Evolutionary conservation across 1,140 invertebrate genomes (phyloP).

Genomic region (Octopus bimaculoides): DNA sequence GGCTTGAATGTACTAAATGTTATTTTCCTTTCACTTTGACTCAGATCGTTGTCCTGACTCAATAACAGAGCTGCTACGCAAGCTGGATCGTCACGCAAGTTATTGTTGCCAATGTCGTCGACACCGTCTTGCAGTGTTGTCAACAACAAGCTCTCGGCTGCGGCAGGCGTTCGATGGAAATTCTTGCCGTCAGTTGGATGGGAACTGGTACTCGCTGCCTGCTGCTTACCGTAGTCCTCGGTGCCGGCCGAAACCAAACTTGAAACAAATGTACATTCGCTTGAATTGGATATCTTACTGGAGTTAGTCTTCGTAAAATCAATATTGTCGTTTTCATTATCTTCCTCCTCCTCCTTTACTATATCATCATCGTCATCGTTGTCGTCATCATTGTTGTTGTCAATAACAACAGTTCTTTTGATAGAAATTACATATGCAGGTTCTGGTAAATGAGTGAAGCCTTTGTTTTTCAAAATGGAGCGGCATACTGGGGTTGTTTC

Average conservation of each 20-base stretch:
- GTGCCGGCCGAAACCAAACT: too few relatives aligned
- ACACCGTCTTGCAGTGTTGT: background rate
- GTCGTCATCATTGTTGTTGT: conserved; percentile 14
- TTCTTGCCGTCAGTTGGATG: background rate
- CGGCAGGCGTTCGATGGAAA: too few relatives aligned
- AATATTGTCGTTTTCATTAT: background rate
- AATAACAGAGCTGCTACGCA: conserved; percentile 1
- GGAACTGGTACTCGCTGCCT: background rate
- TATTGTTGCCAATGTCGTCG: background rate
- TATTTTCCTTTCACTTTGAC: background rate
- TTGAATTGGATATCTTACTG: too few relatives aligned
- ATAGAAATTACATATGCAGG: background rate
- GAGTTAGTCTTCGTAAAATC: background rate
- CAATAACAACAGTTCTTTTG: conserved; percentile 18
- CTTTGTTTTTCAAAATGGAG: background rate
- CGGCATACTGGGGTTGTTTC: background rate
- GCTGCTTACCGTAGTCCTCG: too few relatives aligned
- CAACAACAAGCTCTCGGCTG: background rate
- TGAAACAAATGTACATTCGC: too few relatives aligned
- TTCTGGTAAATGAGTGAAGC: background rate
- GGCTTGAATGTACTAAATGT: conserved; percentile 10
- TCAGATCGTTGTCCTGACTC: background rate
- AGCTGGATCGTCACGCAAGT: conserved; percentile 7
- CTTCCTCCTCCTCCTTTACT: background rate
- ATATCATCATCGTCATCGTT: conserved; percentile 17